Evolutionary conservation across 2,888 invertebrate genomes (phyloP), one percentile per base, ranked within the genome.

Genomic region (Agriopis aurantiaria): DNA sequence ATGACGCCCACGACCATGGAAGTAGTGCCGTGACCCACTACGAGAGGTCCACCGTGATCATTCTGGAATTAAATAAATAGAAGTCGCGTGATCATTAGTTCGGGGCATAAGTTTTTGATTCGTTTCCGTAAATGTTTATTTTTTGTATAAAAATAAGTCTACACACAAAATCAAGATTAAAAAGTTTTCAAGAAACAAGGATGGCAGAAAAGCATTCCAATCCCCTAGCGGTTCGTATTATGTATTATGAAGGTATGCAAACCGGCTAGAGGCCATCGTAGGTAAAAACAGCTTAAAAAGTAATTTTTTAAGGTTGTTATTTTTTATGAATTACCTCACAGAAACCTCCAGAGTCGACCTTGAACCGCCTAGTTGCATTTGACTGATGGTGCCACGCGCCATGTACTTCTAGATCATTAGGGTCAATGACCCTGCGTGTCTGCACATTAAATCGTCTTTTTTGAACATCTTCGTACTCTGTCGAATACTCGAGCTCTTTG

Each of bases 1-100:
- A 93, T 91, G 0, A 93, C 66, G 0, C 93, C 93, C 0, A 92
- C 78, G 0, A 92, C 88, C 0, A 86, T 67, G 0, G 92, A 77
- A 0, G 82, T 84, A 5, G 80, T 82, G 1, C 92, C 92, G 43
- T 87, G 85, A 0, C 92, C 93, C 0, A 86, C 81, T 0, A 93
- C 80, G 0, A 93, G 75, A 0, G 93, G 93, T 0, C 93, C 93
- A 0, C 93, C 93, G 73, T 93, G 93, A 68, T 93, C 93, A 60
- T 93, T 93, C 43, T 43, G 43, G 43, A 43, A 43, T 8, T 8
- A 43, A 43, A 43, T 33, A 33, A 33, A 3, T 33, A 33, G 33
- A 5, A 2, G 17, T 23, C 17, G 17, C 17, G 17, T 23, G 17
- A 23, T 23, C 2, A 0, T 23, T 23, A 23, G 17, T 23, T 23